phyloP scores from a whole-genome alignment of 2,888 invertebrate species.

The Lymantria dispar region DNA sequence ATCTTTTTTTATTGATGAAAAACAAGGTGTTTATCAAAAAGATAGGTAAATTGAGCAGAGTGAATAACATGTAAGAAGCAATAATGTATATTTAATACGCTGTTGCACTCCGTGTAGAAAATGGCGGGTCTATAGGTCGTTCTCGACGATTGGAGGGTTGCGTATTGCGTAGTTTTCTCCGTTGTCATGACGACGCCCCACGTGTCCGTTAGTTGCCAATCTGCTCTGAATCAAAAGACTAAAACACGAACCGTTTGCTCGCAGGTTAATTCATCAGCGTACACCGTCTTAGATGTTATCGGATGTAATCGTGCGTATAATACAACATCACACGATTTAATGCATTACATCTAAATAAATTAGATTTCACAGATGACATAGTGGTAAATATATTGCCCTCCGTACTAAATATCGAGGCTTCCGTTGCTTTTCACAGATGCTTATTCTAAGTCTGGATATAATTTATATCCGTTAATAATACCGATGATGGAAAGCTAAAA shows the following conservation, averaged over 20 bases:
- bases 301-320: conserved; percentile 49
- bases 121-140: conserved; percentile 18
- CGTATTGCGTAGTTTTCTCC: conserved; percentile 70
- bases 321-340: conserved; percentile 24
- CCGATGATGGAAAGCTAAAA: no score
- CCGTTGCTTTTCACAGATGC: no score
- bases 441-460: no score
- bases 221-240: conserved; percentile 58
- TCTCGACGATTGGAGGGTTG: conserved; percentile 43
- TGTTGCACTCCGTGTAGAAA: background rate
- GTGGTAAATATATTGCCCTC: no score
- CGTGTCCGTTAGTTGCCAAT: conserved; percentile 55
- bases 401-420: no score
- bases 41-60: no score
- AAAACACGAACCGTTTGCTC: conserved; percentile 47
- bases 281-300: conserved; percentile 37
- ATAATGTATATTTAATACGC: no score
- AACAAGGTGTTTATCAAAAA: no score
- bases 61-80: no score
- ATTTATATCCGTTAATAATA: no score
- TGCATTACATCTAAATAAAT: conserved; percentile 27
- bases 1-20: no score
- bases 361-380: background rate
- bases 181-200: conserved; percentile 76
- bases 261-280: conserved; percentile 50